Percentiles rank a stretch among this genome's conserved stretches.
Conservation (phyloP, 37 sponge, comb jelly and placozoan species). For the Beroe ovata region DNA sequence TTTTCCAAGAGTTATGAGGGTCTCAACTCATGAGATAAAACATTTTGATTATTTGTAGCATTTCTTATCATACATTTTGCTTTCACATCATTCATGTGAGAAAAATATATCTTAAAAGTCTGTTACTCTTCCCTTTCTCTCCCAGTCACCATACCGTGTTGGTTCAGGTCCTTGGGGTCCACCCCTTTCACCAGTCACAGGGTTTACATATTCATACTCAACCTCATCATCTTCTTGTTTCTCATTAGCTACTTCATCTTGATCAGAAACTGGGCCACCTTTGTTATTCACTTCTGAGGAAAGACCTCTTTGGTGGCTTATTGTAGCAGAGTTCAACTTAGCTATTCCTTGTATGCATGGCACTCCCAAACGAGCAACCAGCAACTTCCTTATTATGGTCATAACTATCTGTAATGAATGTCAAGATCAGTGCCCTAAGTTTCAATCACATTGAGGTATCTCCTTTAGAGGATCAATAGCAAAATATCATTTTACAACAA, state of each 20-base stretch:
- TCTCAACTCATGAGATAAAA: too few relatives aligned
- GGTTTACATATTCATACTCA: constrained; percentile 85
- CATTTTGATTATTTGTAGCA: too few relatives aligned
- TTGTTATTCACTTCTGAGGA: not conserved
- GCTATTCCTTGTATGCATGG: not conserved
- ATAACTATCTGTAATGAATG: too few relatives aligned
- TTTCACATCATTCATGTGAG: too few relatives aligned
- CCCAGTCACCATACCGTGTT: constrained; percentile 98
- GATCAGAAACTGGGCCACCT: not conserved
- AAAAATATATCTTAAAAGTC: too few relatives aligned
- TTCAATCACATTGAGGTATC: too few relatives aligned
- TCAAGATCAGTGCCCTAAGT: too few relatives aligned
- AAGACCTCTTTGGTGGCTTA: not conserved
- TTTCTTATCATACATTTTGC: too few relatives aligned
- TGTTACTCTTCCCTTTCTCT: constrained; percentile 90
- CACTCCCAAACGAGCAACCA: not conserved
- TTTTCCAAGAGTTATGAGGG: too few relatives aligned
- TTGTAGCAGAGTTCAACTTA: not conserved
- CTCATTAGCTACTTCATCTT: not conserved
- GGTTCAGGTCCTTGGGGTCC: constrained; percentile 97
- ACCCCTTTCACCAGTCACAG: constrained; percentile 90
- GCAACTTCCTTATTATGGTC: not conserved
- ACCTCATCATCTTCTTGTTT: constrained; percentile 69
- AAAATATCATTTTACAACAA: too few relatives aligned
- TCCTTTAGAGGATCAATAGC: too few relatives aligned